These are phyloP conservation scores for Gallinago paraguaiae DNA, from an alignment of 2,113 vertebrate genomes.

Conservation along the genomic window DNA sequence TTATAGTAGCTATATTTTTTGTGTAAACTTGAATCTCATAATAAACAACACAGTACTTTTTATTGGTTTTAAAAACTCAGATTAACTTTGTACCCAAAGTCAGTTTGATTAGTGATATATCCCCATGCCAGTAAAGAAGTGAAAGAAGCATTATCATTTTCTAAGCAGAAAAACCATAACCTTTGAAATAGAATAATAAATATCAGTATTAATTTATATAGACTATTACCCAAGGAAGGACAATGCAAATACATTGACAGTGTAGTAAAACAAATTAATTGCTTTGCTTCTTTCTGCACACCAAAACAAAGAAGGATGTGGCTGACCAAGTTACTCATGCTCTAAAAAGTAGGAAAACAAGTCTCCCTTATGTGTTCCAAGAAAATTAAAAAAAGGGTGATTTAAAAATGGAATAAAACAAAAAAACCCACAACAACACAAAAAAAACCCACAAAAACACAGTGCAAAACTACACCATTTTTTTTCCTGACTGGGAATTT, in stretches of 20 bases:
- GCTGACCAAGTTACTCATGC: not conserved
- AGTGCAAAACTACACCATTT: too few species aligned
- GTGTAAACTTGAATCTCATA: not conserved
- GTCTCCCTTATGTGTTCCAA: too few species aligned
- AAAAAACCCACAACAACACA: too few species aligned
- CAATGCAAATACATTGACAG: not conserved
- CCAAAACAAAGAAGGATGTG: not conserved
- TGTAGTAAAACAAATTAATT: not conserved
- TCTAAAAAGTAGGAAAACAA: not conserved
- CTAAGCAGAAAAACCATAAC: not conserved
- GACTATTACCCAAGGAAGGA: not conserved
- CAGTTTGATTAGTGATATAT: not conserved
- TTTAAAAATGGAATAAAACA: too few species aligned
- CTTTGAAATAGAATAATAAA: slow-evolving; percentile 15
- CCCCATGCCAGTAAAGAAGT: not conserved
- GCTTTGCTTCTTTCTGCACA: not conserved
- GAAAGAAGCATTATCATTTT: not conserved
- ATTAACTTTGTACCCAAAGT: not conserved
- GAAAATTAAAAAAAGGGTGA: too few species aligned
- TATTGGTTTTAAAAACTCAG: not conserved
- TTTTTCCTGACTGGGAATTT: too few species aligned
- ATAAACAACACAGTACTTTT: not conserved
- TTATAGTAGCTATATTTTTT: not conserved
- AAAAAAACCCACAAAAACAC: too few species aligned
- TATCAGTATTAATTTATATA: not conserved